A percentile compares a stretch with the other conserved stretches of the same genome.
These are phyloP conservation scores for Chelonoidis abingdonii DNA, from an alignment of 2,113 vertebrate species.

Conservation along the genomic window DNA sequence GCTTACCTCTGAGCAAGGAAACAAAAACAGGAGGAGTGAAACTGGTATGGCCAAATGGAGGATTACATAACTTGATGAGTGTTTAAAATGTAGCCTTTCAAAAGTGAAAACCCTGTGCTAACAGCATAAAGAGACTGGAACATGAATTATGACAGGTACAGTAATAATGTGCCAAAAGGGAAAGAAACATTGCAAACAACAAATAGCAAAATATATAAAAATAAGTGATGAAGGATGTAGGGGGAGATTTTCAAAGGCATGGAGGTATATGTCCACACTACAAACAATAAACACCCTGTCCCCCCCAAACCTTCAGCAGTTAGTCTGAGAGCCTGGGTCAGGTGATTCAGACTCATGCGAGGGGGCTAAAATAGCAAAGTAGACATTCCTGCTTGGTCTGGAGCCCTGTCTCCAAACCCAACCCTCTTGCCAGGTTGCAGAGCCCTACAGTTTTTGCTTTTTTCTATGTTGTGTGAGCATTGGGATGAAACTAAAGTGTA, in stretches of 20 bases:
- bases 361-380: not conserved
- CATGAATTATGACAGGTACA: not conserved
- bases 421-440: not conserved
- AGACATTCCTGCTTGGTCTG: not conserved
- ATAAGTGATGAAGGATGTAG: not conserved
- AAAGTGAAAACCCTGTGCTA: slow-evolving; percentile 4
- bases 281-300: not conserved
- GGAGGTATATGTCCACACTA: not conserved
- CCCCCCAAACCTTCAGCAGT: not conserved
- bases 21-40: slow-evolving; percentile 36
- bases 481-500: not conserved
- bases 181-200: not conserved
- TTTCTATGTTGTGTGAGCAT: not conserved
- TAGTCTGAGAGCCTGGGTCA: not conserved
- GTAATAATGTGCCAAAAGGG: not conserved
- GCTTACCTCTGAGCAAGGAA: slow-evolving; percentile 54
- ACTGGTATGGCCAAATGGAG: slow-evolving; percentile 47
- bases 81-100: slow-evolving; percentile 29
- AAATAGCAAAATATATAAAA: not conserved
- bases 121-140: not conserved
- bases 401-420: not conserved
- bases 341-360: not conserved
- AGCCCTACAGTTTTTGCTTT: not conserved
- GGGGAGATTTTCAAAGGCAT: not conserved
- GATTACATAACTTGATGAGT: slow-evolving; percentile 31